Evolutionary conservation across 2,888 invertebrate genomes (phyloP).

Genomic region (Phorcus lineatus): DNA sequence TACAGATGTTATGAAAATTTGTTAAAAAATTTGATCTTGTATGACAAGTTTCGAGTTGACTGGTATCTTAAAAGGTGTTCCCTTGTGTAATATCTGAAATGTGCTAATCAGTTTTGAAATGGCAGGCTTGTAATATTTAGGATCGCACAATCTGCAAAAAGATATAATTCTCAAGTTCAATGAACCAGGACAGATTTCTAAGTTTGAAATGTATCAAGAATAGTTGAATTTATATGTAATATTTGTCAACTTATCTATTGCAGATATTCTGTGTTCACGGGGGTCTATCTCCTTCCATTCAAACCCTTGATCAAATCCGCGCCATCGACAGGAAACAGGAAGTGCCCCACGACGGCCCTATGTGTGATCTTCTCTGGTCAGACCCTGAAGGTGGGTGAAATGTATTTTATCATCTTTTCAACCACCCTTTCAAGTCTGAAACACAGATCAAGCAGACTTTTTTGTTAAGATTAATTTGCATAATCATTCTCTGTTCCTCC

Average conservation of each 20-base stretch:
- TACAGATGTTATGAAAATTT: too few relatives aligned
- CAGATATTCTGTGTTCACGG: slow-evolving; percentile 99
- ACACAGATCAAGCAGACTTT: too few relatives aligned
- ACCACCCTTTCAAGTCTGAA: too few relatives aligned
- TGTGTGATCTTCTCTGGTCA: slow-evolving; percentile 99
- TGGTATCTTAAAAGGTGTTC: too few relatives aligned
- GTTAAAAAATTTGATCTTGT: too few relatives aligned
- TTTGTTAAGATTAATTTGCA: too few relatives aligned
- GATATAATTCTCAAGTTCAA: background rate
- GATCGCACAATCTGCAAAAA: background rate
- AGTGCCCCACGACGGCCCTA: slow-evolving; percentile 82
- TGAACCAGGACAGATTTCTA: background rate
- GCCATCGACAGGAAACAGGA: slow-evolving; percentile 99
- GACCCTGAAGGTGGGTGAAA: slow-evolving; percentile 91
- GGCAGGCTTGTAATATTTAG: too few relatives aligned
- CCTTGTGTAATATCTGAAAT: too few relatives aligned
- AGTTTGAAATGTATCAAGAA: background rate
- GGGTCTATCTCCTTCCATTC: slow-evolving; percentile 97
- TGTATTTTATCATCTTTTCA: background rate
- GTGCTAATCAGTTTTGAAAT: too few relatives aligned
- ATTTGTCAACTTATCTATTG: slow-evolving; percentile 32
- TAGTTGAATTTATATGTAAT: background rate
- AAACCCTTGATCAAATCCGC: slow-evolving; percentile 98
- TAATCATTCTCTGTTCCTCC: too few relatives aligned
- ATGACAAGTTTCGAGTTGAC: too few relatives aligned